A percentile compares a stretch with the other conserved stretches of the same genome.
Conservation (phyloP, 2,113 vertebrate species). For the Alligator mississippiensis region DNA sequence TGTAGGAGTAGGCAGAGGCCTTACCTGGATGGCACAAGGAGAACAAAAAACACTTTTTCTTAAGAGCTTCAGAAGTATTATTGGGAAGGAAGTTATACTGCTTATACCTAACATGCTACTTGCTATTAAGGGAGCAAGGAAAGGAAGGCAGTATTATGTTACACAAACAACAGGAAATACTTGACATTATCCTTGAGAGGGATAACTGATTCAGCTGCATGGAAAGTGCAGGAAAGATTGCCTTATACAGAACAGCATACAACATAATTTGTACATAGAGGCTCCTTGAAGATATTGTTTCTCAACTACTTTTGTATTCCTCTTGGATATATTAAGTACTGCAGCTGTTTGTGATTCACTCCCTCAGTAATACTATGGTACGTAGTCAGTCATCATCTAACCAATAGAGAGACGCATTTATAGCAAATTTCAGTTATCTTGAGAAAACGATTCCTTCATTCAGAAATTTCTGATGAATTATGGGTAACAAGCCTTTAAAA, state of each 20-base stretch:
- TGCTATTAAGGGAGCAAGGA: fast-evolving
- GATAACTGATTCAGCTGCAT: background rate
- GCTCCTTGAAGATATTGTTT: background rate
- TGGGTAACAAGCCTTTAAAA: background rate
- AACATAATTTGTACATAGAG: background rate
- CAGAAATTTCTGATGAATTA: background rate
- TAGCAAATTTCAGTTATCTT: background rate
- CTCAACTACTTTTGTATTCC: background rate
- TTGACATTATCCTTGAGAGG: background rate
- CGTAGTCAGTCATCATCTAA: background rate
- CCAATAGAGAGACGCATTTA: background rate
- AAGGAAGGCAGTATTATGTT: background rate
- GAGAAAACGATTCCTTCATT: background rate
- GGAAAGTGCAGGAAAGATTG: background rate
- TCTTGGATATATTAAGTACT: background rate
- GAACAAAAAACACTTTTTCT: background rate
- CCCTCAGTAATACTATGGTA: background rate
- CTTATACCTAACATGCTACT: background rate
- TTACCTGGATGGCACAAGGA: background rate
- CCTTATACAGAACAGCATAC: background rate
- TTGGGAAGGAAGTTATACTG: background rate
- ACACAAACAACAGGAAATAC: background rate
- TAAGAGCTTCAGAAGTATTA: background rate
- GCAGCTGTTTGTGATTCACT: background rate
- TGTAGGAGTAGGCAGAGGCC: background rate